Base-by-base conservation (phyloP, 2,113 vertebrate species). In the Leptobrachium ailaonicum region DNA sequence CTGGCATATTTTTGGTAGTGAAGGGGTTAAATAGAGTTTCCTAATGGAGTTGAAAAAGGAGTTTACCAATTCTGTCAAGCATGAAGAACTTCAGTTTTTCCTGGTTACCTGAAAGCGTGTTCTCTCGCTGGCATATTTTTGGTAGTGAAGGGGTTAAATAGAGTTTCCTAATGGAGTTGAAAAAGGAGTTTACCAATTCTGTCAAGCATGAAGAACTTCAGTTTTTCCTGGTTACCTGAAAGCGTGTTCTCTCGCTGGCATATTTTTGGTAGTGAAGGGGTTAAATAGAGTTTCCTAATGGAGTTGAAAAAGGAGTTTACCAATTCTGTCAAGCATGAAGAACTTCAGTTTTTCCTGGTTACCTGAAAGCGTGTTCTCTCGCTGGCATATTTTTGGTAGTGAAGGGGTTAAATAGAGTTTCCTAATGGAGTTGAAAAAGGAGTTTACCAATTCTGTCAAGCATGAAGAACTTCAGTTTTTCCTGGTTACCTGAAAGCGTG, bases 281-380 rank as follows among this genome's bases (percentile, higher is more conserved):
- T 32, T 32, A 32, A 32, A 32, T 32, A 32, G 20, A 32, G 20
- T 32, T 0, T 32, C 20, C 20, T 32, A 32, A 32, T 32, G 20
- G 20, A 32, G 20, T 32, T 32, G 20, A 32, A 32, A 32, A 32
- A 32, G 20, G 20, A 32, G 20, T 32, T 32, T 32, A 32, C 20
- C 20, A 32, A 32, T 32, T 2, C 56, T 14, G 13, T 60, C 56
- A 12, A 60, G 56, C 8, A 8, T 1, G 13, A 60, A 60, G 20
- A 32, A 32, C 20, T 32, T 32, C 20, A 32, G 20, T 32, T 32
- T 32, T 32, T 32, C 20, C 20, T 32, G 56, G 89, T 4, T 83
- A 99, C 97, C 97, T 99, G 98, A 83, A 99, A 99, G 45, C 98
- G 94, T 1, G 97, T 98, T 82, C 98, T 91, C 85, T 99, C 98